Base-by-base conservation (phyloP, 2,888 invertebrate genomes). In the Idaea straminata region DNA sequence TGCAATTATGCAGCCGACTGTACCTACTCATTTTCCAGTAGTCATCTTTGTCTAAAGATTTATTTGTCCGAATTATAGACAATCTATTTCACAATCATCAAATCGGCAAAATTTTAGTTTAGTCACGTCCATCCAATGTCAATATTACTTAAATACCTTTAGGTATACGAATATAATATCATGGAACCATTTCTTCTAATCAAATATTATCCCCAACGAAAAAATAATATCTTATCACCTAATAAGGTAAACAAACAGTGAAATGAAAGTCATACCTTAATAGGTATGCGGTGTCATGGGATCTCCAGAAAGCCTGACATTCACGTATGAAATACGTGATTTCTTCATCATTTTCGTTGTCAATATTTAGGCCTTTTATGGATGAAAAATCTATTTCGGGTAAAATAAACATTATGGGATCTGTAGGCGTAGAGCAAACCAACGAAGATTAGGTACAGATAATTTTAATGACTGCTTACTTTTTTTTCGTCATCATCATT, bases 241-340 rank as follows among this genome's bases (percentile, higher is more conserved):
- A 47, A 47, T 47, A 47, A 47, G 47, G 47, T 47, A 47, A 47
- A 47, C 47, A 47, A 47, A 47, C 47, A 47, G 47, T 47, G 47
- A 10, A 47, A 47, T 47, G 47, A 47, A 10, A 47, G 5, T 47
- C 47, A 47, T 47, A 10, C 47, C 47, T 47, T 47, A 47, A 47
- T 47, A 6, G 13, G 47, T 47, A 10, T 47, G 47, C 10, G 7
- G 47, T 47, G 47, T 47, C 47, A 47, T 47, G 47, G 47, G 47
- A 47, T 47, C 47, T 47, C 47, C 47, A 47, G 47, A 10, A 47
- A 47, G 2, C 13, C 5, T 47, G 47, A 47, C 47, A 13, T 47
- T 7, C 47, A 47, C 47, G 47, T 47, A 47, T 47, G 10, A 10
- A 36, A 13, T 47, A 47, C 47, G 47, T 47, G 47, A 47, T 47